A percentile compares a stretch with the other conserved stretches of the same genome.
Conservation (phyloP, 2,888 invertebrate species). For the Caenorhabditis sp. region DNA sequence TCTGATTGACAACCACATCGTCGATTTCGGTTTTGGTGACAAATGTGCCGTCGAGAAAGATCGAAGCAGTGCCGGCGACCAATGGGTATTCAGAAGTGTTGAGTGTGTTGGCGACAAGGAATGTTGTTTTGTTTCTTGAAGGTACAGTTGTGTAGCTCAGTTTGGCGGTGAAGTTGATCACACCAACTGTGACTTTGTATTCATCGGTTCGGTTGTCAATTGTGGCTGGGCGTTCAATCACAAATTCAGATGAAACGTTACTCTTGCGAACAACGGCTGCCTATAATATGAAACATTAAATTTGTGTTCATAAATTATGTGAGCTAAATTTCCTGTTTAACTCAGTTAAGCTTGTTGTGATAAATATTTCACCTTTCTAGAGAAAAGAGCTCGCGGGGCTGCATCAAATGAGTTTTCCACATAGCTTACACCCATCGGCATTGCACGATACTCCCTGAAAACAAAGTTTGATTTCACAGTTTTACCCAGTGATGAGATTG, state of each 20-base stretch:
- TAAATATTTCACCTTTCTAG: neutral
- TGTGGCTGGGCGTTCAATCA: slow-evolving; percentile 19
- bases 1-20: slow-evolving; percentile 31
- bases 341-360: no score
- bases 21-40: slow-evolving; percentile 43
- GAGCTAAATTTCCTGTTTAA: no score
- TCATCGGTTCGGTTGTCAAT: slow-evolving; percentile 33
- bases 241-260: slow-evolving; percentile 28
- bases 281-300: no score
- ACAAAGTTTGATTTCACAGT: neutral
- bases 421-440: slow-evolving; percentile 66
- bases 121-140: slow-evolving; percentile 53
- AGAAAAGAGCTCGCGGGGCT: neutral
- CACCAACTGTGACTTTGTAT: slow-evolving; percentile 67
- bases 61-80: slow-evolving; percentile 51
- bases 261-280: slow-evolving; percentile 19
- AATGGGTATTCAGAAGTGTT: slow-evolving; percentile 55
- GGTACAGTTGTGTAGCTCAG: slow-evolving; percentile 71
- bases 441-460: slow-evolving; percentile 43
- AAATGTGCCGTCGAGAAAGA: slow-evolving; percentile 58
- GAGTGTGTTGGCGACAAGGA: slow-evolving; percentile 46
- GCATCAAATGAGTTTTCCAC: no score
- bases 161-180: slow-evolving; percentile 69
- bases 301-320: no score
- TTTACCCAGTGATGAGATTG: no score